These are phyloP conservation scores for Amphipoea lucens DNA, from an alignment of 2,888 invertebrate species.

Conservation along the genomic window DNA sequence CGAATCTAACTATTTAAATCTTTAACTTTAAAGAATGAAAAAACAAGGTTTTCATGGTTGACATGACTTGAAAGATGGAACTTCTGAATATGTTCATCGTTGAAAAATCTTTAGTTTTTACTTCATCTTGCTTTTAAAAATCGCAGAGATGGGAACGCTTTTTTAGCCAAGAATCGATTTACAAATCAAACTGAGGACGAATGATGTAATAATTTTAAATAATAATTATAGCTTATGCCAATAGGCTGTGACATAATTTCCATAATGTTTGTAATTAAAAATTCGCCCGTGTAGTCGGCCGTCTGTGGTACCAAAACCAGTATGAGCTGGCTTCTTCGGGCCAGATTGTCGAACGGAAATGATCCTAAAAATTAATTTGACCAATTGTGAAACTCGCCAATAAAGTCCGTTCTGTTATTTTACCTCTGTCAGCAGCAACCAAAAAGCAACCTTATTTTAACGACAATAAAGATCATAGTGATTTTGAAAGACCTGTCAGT, in stretches of 20 bases:
- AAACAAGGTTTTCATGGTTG: not conserved
- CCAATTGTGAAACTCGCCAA: not conserved
- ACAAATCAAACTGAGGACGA: not conserved
- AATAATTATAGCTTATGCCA: slow-evolving; percentile 53
- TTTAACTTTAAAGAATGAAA: not conserved
- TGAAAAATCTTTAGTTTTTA: not conserved
- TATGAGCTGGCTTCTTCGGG: not conserved
- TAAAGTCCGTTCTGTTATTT: not conserved
- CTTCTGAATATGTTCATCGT: too few relatives aligned
- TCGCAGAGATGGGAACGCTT: not conserved
- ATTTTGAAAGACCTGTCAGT: not conserved
- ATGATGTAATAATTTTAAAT: slow-evolving; percentile 3
- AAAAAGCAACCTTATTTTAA: not conserved
- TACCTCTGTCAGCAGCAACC: too few relatives aligned
- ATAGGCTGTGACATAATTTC: slow-evolving; percentile 64
- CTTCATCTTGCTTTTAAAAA: not conserved
- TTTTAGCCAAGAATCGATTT: slow-evolving; percentile 12
- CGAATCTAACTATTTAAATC: not conserved
- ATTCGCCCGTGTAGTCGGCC: not conserved
- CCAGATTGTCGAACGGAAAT: not conserved
- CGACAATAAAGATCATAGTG: not conserved
- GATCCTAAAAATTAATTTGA: not conserved
- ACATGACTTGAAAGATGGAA: not conserved
- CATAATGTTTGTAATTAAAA: slow-evolving; percentile 31
- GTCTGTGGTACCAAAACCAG: not conserved